Conservation (phyloP, 2,797 vertebrate species). For the Myripristis murdjan region DNA sequence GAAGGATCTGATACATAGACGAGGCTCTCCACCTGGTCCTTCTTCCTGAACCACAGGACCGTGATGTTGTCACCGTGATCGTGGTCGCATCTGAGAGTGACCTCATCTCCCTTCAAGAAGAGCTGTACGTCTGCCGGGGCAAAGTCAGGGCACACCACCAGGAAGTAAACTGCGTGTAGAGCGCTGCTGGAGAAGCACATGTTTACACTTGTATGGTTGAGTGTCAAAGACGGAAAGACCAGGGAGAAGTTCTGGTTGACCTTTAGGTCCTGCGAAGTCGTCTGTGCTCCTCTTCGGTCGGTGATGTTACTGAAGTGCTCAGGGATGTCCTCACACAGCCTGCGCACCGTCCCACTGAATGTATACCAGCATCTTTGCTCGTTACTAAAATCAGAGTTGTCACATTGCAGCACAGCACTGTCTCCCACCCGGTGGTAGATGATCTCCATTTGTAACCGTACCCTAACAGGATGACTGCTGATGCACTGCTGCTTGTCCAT, state of each 20-base stretch:
- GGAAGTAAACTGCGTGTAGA: accelerated
- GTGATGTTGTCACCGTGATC: no score
- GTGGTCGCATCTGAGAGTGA: no score
- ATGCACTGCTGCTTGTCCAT: no score
- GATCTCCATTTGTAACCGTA: accelerated
- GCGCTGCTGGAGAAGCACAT: accelerated
- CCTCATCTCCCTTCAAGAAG: no score
- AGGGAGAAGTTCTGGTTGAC: no score
- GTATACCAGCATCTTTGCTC: neutral
- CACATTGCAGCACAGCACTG: neutral
- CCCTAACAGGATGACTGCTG: neutral
- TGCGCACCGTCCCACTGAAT: no score
- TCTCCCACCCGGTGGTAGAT: neutral
- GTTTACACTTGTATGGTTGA: accelerated
- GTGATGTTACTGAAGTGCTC: no score
- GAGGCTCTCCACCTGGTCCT: no score
- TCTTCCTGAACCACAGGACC: no score
- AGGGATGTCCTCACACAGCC: no score
- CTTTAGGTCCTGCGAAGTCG: no score
- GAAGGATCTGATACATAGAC: no score
- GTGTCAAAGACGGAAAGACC: neutral
- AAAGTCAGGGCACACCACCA: neutral
- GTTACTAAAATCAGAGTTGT: neutral
- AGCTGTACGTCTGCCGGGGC: neutral
- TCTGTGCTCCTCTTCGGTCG: neutral